These are phyloP conservation scores for Alfaro cultratus DNA, from an alignment of 2,797 vertebrate genomes.

Conservation along the genomic window DNA sequence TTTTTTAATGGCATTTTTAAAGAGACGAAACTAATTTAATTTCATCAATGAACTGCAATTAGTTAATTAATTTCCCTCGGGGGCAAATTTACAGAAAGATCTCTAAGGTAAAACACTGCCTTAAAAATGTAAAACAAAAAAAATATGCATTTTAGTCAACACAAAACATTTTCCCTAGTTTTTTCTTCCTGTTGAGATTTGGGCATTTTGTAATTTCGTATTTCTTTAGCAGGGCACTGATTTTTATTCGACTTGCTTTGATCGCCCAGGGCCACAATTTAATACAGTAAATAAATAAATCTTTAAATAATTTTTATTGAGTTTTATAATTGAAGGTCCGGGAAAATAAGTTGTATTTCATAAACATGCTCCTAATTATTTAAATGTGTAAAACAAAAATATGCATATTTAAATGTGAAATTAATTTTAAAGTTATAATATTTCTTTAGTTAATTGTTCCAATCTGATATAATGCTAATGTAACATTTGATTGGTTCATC, in stretches of 20 bases:
- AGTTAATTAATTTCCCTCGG: not conserved
- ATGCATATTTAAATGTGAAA: not conserved
- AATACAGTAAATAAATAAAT: not conserved
- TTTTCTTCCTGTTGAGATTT: not conserved
- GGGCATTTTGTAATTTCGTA: not conserved
- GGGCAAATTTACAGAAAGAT: not conserved
- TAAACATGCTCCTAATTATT: not conserved
- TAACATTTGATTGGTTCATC: not conserved
- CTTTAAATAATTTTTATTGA: not conserved
- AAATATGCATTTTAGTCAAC: not conserved
- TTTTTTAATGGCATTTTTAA: not conserved
- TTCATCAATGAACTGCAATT: not conserved
- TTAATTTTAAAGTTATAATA: not conserved
- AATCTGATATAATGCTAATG: not conserved
- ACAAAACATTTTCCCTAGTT: not conserved
- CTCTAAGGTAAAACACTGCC: constrained; percentile 3
- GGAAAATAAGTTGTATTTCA: not conserved
- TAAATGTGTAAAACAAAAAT: not conserved
- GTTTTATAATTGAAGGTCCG: too few relatives aligned
- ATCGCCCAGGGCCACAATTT: not conserved
- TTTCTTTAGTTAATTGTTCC: not conserved
- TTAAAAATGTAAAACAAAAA: not conserved
- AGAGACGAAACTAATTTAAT: not conserved
- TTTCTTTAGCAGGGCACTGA: not conserved
- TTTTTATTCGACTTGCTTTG: not conserved